Base-by-base conservation (phyloP, 2,113 vertebrate species). In the Tetrax tetrax region DNA sequence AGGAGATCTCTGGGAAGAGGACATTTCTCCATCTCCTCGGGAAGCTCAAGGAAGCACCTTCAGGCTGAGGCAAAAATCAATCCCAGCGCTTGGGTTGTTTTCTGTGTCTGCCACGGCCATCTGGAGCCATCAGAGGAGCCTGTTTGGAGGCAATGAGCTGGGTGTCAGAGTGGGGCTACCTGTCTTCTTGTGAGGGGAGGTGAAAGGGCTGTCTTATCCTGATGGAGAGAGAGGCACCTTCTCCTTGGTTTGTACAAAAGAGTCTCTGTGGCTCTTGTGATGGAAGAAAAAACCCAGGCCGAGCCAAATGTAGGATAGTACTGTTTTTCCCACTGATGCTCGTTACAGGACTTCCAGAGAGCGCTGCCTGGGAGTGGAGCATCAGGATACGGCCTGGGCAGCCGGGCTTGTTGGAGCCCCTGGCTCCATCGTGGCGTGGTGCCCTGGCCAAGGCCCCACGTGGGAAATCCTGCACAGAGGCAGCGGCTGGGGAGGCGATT, bases 351-450 rank as follows among this genome's bases (percentile, higher is more conserved):
- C 31, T 41, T 45, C 41, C 2, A 45, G 33, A 14, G 22, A 31
- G 45, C 3, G 0, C 72, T 71, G 64, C n/a, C 57, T 27, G 12
- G 41, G 12, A 63, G 63, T 63, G 69, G 45, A 27, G 27, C 14
- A 2, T 37, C 33, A 16, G 54, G 22, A 29, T 9, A 8, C 0
- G 2, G 24, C 61, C 61, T 0, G 0, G 38, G 64, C 25, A 65
- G 18, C 33, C 2, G 12, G 25, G 33, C 59, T 65, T 25, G 22
- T 41, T n/a, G 65, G 69, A 81, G 24, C 3, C 9, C 38, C 54
- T 64, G 76, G 35, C 33, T 91, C 72, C 43, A 9, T 47, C 7
- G 0, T 3, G 1, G 16, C 1, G 0, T 23, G 51, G 19, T 87
- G 47, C 64, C 50, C 35, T 38, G 33, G 50, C 50, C 64, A 69